These are phyloP conservation scores for Drosophila rhopaloa DNA, from an alignment of 1,140 invertebrate genomes.

Conservation along the genomic window DNA sequence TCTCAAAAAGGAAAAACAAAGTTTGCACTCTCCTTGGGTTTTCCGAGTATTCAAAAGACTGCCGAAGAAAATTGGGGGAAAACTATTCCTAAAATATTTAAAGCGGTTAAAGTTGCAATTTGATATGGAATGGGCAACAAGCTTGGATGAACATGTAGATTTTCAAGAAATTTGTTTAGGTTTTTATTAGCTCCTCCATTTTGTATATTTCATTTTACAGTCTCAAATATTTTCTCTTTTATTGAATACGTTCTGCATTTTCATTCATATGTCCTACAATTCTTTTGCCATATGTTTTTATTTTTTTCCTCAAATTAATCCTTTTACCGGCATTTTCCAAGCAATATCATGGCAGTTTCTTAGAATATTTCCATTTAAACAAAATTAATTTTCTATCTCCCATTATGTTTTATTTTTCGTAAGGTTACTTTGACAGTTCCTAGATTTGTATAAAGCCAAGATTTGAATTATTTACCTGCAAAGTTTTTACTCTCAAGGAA, in stretches of 20 bases:
- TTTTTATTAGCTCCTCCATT: background rate
- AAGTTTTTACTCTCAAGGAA: background rate
- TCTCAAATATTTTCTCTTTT: too few species aligned
- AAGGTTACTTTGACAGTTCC: too few species aligned
- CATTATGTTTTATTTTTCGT: too few species aligned
- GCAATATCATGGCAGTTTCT: too few species aligned
- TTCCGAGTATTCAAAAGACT: conserved; percentile 5
- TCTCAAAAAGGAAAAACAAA: conserved; percentile 14
- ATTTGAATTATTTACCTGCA: background rate
- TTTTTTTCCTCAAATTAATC: background rate
- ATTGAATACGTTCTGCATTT: too few species aligned
- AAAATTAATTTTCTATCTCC: too few species aligned
- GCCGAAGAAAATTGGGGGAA: conserved; percentile 2
- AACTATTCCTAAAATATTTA: conserved; percentile 43
- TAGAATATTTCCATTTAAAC: too few species aligned
- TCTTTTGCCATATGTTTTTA: background rate
- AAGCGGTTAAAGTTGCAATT: conserved; percentile 3
- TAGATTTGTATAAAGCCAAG: background rate
- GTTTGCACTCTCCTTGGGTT: background rate
- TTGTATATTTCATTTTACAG: background rate
- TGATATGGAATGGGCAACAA: background rate
- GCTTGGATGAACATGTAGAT: background rate
- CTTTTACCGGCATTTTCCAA: too few species aligned
- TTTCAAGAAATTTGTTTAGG: background rate
- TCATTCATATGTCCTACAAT: too few species aligned